Evolutionary conservation across 1,140 invertebrate genomes (phyloP), one percentile per base, ranked within the genome.

Genomic region (Diorhabda sublineata): DNA sequence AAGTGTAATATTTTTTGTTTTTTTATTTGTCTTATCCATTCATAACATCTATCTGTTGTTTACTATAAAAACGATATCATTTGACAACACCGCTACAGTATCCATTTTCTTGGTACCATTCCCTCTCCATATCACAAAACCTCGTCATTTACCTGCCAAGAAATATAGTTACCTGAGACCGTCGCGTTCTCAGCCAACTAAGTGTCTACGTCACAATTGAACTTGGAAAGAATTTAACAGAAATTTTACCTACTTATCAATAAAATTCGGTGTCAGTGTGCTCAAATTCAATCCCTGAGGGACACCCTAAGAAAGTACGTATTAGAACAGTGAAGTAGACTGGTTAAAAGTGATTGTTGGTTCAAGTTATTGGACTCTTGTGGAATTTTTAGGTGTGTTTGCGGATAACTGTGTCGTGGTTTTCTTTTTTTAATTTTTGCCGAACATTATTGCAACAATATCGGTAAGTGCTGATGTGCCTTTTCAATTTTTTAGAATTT

Each of bases 331-430:
- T 62, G 41, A 43, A 56, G 11, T 45, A 45, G n/a, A 11, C 5
- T 3, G 5, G 62, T 41, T 11, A 64, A 45, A 64, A 47, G 62
- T 64, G 62, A 47, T 47, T 45, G 45, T 44, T 45, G 52, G 43
- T 45, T 11, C 5, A 47, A 45, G 45, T 47, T 9, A 47, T 64
- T 64, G 43, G 45, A 45, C 26, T 45, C 26, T 45, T 43, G 43
- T 47, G 62, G 62, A 64, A 64, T 64, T 64, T 63, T 64, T 64
- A 64, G 62, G 62, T 64, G 62, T 64, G 62, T 64, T 45, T 45
- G 62, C 43, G 45, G 52, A 64, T 64, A 64, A 64, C 62, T 64
- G 62, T 64, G 62, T 11, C 11, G 62, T 64, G 62, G 62, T 11
- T 64, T 64, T 45, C 61, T 62, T 62, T 45, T 64, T 64, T 45